phyloP scores from a whole-genome alignment of 2,113 vertebrate genomes.

The Xyrauchen texanus region DNA sequence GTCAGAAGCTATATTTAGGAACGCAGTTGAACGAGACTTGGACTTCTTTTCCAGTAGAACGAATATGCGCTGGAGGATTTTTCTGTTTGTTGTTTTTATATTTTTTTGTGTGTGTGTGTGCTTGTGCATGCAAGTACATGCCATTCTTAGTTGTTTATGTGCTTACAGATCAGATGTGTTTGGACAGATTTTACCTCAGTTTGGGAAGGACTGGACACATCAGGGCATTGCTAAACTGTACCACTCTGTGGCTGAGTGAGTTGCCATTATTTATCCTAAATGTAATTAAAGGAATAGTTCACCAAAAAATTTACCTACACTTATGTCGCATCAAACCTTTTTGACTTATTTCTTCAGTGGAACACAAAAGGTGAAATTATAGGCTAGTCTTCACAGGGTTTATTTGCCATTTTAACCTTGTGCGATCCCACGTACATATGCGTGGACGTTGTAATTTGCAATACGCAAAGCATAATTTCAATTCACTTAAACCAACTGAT shows the following conservation, averaged over 20 bases:
- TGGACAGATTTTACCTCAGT: slow-evolving; percentile 96
- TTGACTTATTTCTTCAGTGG: no score
- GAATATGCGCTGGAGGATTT: neutral
- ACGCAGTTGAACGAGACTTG: neutral
- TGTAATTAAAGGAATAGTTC: no score
- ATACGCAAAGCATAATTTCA: no score
- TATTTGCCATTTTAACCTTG: no score
- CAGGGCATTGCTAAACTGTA: slow-evolving; percentile 97
- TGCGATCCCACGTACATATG: no score
- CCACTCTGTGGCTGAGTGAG: slow-evolving; percentile 95
- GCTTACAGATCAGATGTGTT: slow-evolving; percentile 90
- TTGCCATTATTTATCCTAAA: slow-evolving; percentile 41
- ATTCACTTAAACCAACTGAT: no score
- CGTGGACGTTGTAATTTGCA: no score
- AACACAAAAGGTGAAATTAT: no score
- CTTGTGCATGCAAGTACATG: slow-evolving; percentile 19
- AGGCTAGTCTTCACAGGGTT: no score
- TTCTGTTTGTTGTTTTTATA: no score
- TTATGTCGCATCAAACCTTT: no score
- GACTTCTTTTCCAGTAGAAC: neutral
- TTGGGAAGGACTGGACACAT: slow-evolving; percentile 99
- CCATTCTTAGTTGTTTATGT: slow-evolving; percentile 17
- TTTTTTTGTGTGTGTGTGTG: neutral
- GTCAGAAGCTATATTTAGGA: slow-evolving; percentile 45
- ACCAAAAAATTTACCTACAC: no score